phyloP scores from a whole-genome alignment of 2,113 vertebrate genomes.

The Melospiza georgiana region DNA sequence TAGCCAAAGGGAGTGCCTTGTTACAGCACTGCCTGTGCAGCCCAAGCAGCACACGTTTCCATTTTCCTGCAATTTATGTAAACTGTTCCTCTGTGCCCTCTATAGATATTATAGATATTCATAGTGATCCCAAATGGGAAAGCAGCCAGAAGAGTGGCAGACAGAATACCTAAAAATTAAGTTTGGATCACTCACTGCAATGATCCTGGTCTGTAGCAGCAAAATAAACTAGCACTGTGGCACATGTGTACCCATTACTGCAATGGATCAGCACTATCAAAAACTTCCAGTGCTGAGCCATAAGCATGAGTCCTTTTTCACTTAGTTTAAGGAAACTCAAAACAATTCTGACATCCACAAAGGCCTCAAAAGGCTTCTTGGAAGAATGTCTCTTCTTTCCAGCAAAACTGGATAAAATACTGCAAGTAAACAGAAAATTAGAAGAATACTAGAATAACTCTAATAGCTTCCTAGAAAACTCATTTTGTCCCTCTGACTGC shows the following conservation, averaged over 20 bases:
- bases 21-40: not conserved
- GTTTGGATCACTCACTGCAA: not conserved
- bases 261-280: not conserved
- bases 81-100: not conserved
- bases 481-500: not conserved
- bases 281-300: not conserved
- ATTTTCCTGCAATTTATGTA: not conserved
- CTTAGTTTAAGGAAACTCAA: not conserved
- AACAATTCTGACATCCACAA: not conserved
- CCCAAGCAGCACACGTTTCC: not conserved
- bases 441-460: not conserved
- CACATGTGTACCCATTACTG: accelerated
- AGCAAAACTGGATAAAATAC: not conserved
- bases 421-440: not conserved
- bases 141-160: not conserved
- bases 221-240: not conserved
- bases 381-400: not conserved
- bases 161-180: not conserved
- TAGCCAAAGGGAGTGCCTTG: accelerated
- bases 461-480: not conserved
- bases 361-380: not conserved
- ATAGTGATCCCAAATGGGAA: not conserved
- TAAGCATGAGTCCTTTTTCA: not conserved
- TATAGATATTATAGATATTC: not conserved
- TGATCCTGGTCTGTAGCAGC: not conserved